Evolutionary conservation across 2,888 invertebrate genomes (phyloP), one percentile per base, ranked within the genome.

Genomic region (Diaprepes abbreviatus): DNA sequence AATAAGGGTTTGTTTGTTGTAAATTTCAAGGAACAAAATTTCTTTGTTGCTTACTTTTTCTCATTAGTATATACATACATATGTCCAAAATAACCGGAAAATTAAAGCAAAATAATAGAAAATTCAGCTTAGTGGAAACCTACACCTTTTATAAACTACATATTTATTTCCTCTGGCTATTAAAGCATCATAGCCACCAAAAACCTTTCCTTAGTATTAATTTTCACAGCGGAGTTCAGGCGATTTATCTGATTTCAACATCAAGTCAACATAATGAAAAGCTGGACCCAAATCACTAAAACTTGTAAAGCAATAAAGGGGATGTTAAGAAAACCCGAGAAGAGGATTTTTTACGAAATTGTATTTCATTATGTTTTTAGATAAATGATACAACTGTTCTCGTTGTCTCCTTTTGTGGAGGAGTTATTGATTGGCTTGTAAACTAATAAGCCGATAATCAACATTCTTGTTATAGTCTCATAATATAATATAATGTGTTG

Each of bases 291-390:
- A 43, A 43, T 43, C 43, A 21, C 43, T 21, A 21, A 24, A 43
- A 43, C 19, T 21, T n/a, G 21, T 43, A 43, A 43, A 17, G 43
- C 43, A 43, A 43, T 43, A 19, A 43, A 21, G 43, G 17, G 21
- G 21, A 43, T 43, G 43, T 43, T 43, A 21, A 43, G 43, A 21
- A 43, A 43, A 43, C 43, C 17, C 43, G n/a, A 43, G 43, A 4
- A n/a, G 21, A 10, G 7, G 43, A 43, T 43, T 43, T 43, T 21
- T 17, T 2, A 43, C 19, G n/a, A 43, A 43, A 43, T 43, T 43
- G 43, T 19, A 19, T 43, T 43, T 43, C n/a, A 21, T 43, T 43
- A 9, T 19, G 43, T 21, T 43, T 16, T 43, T 4, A 7, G 19
- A 9, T n/a, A 19, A 43, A 43, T 43, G n/a, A 10, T 43, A 9